These are phyloP conservation scores for Sylvilagus bachmani DNA, from an alignment of 2,113 vertebrate species.

Conservation along the genomic window DNA sequence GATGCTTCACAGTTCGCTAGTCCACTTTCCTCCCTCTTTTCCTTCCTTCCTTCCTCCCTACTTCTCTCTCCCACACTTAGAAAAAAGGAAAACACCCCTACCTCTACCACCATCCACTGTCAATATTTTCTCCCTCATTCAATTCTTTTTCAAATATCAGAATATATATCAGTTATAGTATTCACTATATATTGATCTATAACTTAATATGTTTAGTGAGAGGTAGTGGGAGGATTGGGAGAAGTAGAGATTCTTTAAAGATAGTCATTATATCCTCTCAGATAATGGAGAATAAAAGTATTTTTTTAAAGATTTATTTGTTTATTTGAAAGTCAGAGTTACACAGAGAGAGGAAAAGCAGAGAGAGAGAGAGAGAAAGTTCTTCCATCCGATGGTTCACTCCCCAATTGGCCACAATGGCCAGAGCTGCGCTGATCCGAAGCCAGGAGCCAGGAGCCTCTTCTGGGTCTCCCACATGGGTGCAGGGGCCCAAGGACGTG, in stretches of 20 bases:
- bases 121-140: conserved; percentile 35
- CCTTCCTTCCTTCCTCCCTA: neutral
- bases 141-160: neutral
- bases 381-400: no score
- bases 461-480: no score
- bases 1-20: neutral
- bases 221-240: neutral
- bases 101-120: neutral
- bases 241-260: neutral
- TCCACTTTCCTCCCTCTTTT: neutral
- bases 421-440: no score
- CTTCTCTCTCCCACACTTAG: neutral
- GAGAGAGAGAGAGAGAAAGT: no score
- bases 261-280: neutral
- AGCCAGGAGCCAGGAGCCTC: no score
- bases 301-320: neutral
- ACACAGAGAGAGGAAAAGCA: no score
- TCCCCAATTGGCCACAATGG: no score
- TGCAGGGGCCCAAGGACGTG: no score
- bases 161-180: neutral
- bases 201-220: conserved; percentile 29
- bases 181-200: neutral
- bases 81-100: neutral
- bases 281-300: neutral
- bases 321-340: no score